These are phyloP conservation scores for Lydus trimaculatus DNA, from an alignment of 2,888 invertebrate genomes.

Conservation along the genomic window DNA sequence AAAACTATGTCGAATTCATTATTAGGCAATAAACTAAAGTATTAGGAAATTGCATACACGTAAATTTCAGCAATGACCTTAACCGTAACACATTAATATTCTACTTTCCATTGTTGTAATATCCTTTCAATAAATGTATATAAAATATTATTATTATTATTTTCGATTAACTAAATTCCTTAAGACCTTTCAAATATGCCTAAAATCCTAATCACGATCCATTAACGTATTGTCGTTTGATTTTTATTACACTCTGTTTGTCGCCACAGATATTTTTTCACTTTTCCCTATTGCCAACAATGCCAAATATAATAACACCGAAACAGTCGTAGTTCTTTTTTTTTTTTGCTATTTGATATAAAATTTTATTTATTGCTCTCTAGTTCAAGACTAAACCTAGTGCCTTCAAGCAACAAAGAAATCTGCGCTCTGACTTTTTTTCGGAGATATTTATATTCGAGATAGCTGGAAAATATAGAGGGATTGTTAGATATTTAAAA, in stretches of 20 bases:
- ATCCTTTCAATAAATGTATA: conserved; percentile 15
- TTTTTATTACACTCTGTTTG: neutral
- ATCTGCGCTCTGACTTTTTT: no score
- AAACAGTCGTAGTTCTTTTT: neutral
- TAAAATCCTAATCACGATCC: conserved; percentile 13
- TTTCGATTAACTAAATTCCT: neutral
- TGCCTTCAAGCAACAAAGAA: no score
- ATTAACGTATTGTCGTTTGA: neutral
- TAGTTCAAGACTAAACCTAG: no score
- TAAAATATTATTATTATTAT: neutral
- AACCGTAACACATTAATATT: conserved; percentile 16
- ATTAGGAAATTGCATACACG: conserved; percentile 21
- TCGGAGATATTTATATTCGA: no score
- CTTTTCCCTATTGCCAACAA: neutral
- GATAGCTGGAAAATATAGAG: no score
- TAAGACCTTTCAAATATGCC: conserved; percentile 21
- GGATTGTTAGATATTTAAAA: no score
- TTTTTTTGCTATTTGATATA: neutral
- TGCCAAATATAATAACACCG: neutral
- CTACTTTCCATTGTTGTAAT: conserved; percentile 23
- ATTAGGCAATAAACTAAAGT: neutral
- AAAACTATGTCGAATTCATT: neutral
- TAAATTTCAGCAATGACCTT: conserved; percentile 27
- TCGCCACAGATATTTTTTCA: neutral
- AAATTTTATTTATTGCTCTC: neutral